These are phyloP conservation scores for Manis crassicaudata DNA, from an alignment of 2,797 vertebrate genomes.

Conservation along the genomic window DNA sequence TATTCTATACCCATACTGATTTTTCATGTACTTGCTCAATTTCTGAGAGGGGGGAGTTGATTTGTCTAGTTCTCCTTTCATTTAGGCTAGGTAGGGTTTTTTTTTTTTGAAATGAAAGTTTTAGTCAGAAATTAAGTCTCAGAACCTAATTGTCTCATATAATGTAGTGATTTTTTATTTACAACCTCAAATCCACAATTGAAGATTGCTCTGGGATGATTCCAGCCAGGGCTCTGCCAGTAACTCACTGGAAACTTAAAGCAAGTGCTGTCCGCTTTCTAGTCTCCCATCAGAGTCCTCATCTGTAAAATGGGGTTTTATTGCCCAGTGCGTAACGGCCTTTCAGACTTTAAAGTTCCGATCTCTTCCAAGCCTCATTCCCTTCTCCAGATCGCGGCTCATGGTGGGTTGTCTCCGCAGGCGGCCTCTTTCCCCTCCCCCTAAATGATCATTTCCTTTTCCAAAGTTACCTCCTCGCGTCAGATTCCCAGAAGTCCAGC, in stretches of 20 bases:
- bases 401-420: neutral
- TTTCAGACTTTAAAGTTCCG: neutral
- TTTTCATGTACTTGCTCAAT: neutral
- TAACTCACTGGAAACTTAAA: neutral
- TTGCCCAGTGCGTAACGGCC: neutral
- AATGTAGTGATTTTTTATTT: neutral
- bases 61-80: neutral
- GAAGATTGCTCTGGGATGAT: neutral
- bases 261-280: too few relatives aligned
- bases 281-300: neutral
- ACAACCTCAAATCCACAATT: neutral
- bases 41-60: neutral
- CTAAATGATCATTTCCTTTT: neutral
- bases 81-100: neutral
- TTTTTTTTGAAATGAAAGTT: neutral
- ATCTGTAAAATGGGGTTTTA: neutral
- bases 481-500: neutral
- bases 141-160: neutral
- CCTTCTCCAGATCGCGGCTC: neutral
- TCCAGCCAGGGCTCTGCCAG: neutral
- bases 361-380: neutral
- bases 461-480: neutral
- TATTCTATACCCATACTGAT: neutral
- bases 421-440: neutral
- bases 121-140: neutral